Evolutionary conservation across 2,113 vertebrate species (phyloP), one percentile per base, ranked within the genome.

Genomic region (Macroglossus sobrinus): DNA sequence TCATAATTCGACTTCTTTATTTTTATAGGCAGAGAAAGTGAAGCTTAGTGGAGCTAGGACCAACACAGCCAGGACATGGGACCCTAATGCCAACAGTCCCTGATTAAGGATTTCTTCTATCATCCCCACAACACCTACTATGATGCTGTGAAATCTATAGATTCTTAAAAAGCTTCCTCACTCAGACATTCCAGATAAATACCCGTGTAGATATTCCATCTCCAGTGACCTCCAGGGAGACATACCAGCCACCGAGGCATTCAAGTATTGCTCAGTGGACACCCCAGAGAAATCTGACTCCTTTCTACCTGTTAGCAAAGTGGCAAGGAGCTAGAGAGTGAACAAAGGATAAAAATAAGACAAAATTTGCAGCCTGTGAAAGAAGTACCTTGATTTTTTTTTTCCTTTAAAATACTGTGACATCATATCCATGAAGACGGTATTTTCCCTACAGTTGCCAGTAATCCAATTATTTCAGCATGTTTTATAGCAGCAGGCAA

Each of bases 391-490:
- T 93, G 43, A 45, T 43, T 71, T 74, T 75, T 71, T 74, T 75
- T 96, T 50, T 68, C 35, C 76, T 89, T 89, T 93, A 87, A 97
- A 96, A 97, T 96, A 66, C 63, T 69, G 14, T 93, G 91, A 80
- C 64, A 94, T 68, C 4, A 64, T 33, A 71, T 72, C 57, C 82
- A 9, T 1, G 94, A 24, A 93, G 78, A 96, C 92, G 22, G 69
- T 93, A 87, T 57, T 96, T 97, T 94, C 79, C 84, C 76, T 92
- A 9, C 86, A 97, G 98, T 80, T 68, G 45, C 72, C 63, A 89
- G 57, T 97, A 97, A 98, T 78, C 92, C 96, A 97, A 98, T 98
- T 98, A 98, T 93, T 97, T 97, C 79, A 86, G 90, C 94, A 12
- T 66, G 75, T 96, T 98, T 95, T 96, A 93, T 75, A 97, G 97